These are phyloP conservation scores for Gymnocheta viridis DNA, from an alignment of 2,888 invertebrate genomes.

Conservation along the genomic window DNA sequence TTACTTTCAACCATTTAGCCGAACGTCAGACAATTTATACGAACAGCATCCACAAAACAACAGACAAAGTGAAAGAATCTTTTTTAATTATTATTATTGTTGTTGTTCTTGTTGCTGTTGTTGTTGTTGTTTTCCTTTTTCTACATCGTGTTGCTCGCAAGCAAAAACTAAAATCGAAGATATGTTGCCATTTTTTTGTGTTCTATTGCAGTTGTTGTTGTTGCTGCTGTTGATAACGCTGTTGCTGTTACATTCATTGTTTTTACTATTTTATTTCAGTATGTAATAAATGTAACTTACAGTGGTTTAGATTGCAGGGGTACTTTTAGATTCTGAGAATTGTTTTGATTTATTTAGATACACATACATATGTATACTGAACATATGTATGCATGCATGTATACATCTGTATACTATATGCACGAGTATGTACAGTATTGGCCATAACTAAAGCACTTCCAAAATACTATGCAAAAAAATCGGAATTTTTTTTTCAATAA, in stretches of 20 bases:
- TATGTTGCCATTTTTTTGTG: constrained; percentile 49
- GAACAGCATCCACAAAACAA: constrained; percentile 63
- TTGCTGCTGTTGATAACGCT: constrained; percentile 23
- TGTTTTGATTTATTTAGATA: neutral
- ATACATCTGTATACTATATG: too few species aligned
- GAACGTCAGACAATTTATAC: constrained; percentile 61
- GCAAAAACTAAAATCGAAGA: neutral
- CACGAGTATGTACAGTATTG: too few species aligned
- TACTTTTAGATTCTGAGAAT: constrained; percentile 5
- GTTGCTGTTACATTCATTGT: constrained; percentile 45
- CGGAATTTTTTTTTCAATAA: too few species aligned
- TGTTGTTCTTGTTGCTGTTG: constrained; percentile 28
- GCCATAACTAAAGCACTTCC: too few species aligned
- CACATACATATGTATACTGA: neutral
- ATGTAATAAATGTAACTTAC: neutral
- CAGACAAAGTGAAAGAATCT: constrained; percentile 55
- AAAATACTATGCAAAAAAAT: too few species aligned
- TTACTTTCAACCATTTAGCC: constrained; percentile 65
- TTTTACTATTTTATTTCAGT: neutral
- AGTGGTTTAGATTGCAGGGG: constrained; percentile 15
- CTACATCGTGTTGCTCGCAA: constrained; percentile 41
- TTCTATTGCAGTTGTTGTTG: neutral
- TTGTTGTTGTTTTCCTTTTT: constrained; percentile 10
- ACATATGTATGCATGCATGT: too few species aligned
- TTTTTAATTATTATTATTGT: constrained; percentile 36